These are phyloP conservation scores for Drosophila suboccidentalis DNA, from an alignment of 2,888 invertebrate species.

Conservation along the genomic window DNA sequence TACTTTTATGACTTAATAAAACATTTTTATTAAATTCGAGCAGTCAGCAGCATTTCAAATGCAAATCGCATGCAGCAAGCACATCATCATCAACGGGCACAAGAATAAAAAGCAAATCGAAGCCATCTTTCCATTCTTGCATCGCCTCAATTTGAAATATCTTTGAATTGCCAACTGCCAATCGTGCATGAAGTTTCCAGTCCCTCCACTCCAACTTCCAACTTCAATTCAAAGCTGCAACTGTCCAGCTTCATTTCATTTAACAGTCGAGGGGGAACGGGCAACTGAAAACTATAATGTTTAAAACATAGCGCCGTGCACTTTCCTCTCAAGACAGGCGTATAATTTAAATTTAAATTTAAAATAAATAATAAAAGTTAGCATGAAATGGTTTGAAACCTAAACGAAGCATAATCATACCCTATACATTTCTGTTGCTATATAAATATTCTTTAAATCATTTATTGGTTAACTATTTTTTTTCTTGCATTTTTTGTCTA, in stretches of 20 bases:
- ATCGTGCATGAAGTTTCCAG: conserved; percentile 79
- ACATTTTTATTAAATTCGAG: conserved; percentile 81
- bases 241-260: neutral
- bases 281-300: conserved; percentile 44
- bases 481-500: too few species aligned
- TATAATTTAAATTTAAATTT: conserved; percentile 75
- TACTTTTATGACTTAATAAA: conserved; percentile 80
- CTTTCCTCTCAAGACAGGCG: conserved; percentile 69
- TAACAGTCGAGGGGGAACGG: conserved; percentile 2
- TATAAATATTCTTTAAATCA: too few species aligned
- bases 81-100: conserved; percentile 1
- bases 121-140: neutral
- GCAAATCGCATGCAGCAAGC: conserved; percentile 71
- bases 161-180: conserved; percentile 83
- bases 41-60: conserved; percentile 65
- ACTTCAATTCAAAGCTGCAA: conserved; percentile 5
- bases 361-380: conserved; percentile 68
- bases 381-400: conserved; percentile 4
- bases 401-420: neutral
- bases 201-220: neutral
- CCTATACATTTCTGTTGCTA: neutral
- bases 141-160: conserved; percentile 67
- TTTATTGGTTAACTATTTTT: too few species aligned
- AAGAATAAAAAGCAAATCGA: neutral
- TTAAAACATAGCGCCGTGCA: conserved; percentile 76